phyloP scores from a whole-genome alignment of 2,113 vertebrate genomes.

The Nothocercus julius region DNA sequence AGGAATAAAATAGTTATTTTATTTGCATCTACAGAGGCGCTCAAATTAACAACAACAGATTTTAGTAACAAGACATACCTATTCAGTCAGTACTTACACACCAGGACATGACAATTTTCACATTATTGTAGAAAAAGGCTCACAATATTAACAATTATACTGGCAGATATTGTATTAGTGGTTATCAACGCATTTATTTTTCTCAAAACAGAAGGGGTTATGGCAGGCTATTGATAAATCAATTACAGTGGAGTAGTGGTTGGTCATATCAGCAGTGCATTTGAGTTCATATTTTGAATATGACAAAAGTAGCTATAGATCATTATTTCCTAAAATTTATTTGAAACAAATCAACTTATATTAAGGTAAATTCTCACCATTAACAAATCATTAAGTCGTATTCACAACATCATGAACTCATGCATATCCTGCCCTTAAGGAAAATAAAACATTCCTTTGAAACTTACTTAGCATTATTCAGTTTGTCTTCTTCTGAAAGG shows the following conservation, averaged over 20 bases:
- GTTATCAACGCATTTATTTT: not conserved
- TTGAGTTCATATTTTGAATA: not conserved
- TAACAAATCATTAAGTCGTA: not conserved
- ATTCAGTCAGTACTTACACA: not conserved
- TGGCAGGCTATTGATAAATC: not conserved
- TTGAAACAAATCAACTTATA: not conserved
- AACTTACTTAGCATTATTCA: slow-evolving; percentile 90
- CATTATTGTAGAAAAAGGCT: not conserved
- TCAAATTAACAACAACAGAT: not conserved
- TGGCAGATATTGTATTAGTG: not conserved
- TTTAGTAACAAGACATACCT: not conserved
- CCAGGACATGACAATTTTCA: not conserved
- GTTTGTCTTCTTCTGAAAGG: slow-evolving; percentile 78
- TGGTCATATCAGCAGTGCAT: not conserved
- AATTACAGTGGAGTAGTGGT: not conserved
- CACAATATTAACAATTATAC: not conserved
- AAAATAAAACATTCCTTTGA: not conserved
- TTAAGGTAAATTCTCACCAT: not conserved
- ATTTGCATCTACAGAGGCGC: not conserved
- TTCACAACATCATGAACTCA: not conserved
- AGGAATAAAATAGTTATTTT: slow-evolving; percentile 12
- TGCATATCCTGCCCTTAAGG: not conserved
- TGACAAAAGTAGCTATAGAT: not conserved
- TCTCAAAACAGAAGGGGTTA: not conserved
- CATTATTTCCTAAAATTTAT: not conserved